These are phyloP conservation scores for Tenrec ecaudatus DNA, from an alignment of 2,113 vertebrate species.

Conservation along the genomic window DNA sequence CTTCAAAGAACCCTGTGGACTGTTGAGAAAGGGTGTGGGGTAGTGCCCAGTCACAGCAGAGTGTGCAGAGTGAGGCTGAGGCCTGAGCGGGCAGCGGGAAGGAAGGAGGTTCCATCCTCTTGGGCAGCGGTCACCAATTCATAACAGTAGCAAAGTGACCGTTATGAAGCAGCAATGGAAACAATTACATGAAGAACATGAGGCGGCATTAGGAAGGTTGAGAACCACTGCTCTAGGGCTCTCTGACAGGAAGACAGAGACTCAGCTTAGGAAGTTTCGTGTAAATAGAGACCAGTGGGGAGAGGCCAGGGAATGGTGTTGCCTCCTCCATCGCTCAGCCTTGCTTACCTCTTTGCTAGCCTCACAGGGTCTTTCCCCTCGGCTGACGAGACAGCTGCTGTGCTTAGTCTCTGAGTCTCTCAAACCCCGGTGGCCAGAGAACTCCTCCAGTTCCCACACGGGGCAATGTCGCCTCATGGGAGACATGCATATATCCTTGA, in stretches of 20 bases:
- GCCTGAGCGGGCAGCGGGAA: not conserved
- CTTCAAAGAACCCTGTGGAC: not conserved
- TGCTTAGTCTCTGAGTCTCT: not conserved
- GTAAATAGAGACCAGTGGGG: not conserved
- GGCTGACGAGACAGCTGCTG: not conserved
- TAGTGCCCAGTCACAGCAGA: not conserved
- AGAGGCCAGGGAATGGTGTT: not conserved
- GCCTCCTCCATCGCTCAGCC: not conserved
- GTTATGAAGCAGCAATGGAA: no score
- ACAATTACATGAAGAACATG: no score
- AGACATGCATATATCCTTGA: not conserved
- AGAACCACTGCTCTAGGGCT: no score
- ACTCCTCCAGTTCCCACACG: not conserved
- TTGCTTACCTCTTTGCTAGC: not conserved
- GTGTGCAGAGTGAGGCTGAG: not conserved
- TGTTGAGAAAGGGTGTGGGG: not conserved
- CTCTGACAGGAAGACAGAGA: rapidly evolving
- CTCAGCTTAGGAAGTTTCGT: not conserved
- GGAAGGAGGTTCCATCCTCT: not conserved
- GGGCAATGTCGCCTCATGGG: not conserved
- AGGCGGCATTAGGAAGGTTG: no score
- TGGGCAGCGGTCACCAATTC: no score
- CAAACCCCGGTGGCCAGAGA: not conserved
- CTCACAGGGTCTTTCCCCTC: rapidly evolving
- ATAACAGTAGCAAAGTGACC: no score